Evolutionary conservation across 2,888 invertebrate genomes (phyloP).

Genomic region (Myathropa florea): DNA sequence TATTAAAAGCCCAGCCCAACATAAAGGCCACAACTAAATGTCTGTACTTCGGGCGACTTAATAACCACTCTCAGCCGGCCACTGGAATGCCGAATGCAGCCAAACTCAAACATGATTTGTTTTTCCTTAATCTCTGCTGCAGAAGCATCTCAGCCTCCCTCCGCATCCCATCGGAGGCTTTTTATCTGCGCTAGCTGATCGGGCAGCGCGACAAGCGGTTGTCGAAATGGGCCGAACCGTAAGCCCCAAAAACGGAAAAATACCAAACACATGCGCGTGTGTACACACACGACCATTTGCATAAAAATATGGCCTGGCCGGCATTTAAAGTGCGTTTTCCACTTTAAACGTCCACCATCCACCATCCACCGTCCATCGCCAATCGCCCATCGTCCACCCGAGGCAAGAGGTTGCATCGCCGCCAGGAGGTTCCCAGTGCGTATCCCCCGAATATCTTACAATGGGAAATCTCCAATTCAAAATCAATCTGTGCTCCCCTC

Average conservation of each 20-base stretch:
- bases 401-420: neutral
- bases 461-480: constrained; percentile 70
- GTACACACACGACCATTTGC: constrained; percentile 57
- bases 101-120: constrained; percentile 58
- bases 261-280: constrained; percentile 34
- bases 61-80: constrained; percentile 30
- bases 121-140: constrained; percentile 50
- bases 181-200: constrained; percentile 59
- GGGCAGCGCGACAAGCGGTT: constrained; percentile 40
- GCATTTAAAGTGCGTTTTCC: constrained; percentile 72
- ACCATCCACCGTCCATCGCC: constrained; percentile 18
- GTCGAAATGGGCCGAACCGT: constrained; percentile 61
- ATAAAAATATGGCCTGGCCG: constrained; percentile 71
- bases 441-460: constrained; percentile 66
- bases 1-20: constrained; percentile 53
- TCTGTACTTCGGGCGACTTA: constrained; percentile 19
- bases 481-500: constrained; percentile 53
- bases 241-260: constrained; percentile 54
- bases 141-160: neutral
- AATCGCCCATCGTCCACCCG: neutral
- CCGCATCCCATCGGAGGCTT: constrained; percentile 6
- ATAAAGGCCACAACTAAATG: constrained; percentile 47
- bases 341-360: constrained; percentile 51
- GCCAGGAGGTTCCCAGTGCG: constrained; percentile 60
- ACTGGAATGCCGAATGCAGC: constrained; percentile 31